Percentiles rank a stretch among this genome's conserved stretches.
phyloP scores from a whole-genome alignment of 2,888 invertebrate species.

The Subacronicta megacephala region DNA sequence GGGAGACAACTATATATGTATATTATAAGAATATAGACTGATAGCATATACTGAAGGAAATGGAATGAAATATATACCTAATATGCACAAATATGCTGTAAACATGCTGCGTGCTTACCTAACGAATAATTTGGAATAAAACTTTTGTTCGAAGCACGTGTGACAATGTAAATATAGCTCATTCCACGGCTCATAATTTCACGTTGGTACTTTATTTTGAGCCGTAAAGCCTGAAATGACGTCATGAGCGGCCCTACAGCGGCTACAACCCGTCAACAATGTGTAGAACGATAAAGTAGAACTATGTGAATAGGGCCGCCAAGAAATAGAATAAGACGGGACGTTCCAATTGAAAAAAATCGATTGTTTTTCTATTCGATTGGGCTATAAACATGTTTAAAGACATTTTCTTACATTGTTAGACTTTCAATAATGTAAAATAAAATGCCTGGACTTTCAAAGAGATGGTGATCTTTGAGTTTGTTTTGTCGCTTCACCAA shows the following conservation, averaged over 20 bases:
- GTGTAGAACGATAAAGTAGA: conserved; percentile 45
- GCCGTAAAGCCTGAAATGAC: conserved; percentile 61
- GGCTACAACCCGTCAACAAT: conserved; percentile 46
- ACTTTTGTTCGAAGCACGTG: conserved; percentile 43
- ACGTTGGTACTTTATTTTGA: conserved; percentile 60
- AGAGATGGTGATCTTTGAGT: too few species aligned
- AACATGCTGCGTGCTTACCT: conserved; percentile 36
- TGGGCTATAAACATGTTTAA: not conserved
- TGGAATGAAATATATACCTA: too few species aligned
- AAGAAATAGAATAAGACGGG: conserved; percentile 3
- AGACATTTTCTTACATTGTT: not conserved
- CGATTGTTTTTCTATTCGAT: not conserved
- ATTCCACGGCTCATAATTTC: conserved; percentile 59
- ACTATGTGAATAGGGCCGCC: conserved; percentile 38
- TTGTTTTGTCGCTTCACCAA: too few species aligned
- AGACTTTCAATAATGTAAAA: not conserved
- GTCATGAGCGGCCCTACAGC: conserved; percentile 44
- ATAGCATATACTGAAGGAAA: too few species aligned
- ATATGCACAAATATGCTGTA: conserved; percentile 26
- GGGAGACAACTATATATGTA: too few species aligned
- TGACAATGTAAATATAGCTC: conserved; percentile 62
- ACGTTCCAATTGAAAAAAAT: conserved; percentile 2
- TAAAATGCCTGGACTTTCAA: too few species aligned
- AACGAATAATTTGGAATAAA: conserved; percentile 46
- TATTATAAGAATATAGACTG: too few species aligned